A percentile compares a stretch with the other conserved stretches of the same genome.
These are phyloP conservation scores for Flexamia atlantica DNA, from an alignment of 2,888 invertebrate genomes.

Conservation along the genomic window DNA sequence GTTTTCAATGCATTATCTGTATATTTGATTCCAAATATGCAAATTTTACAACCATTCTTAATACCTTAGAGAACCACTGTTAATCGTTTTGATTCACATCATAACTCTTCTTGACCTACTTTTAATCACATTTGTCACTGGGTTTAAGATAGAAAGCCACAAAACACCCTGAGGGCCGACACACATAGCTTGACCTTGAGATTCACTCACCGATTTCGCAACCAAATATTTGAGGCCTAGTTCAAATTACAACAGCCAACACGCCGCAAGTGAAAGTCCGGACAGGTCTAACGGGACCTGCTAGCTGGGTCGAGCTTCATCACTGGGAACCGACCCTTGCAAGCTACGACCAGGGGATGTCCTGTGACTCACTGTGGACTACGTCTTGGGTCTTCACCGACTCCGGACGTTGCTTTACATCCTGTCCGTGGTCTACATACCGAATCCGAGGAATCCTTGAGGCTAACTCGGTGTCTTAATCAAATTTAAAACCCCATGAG, in stretches of 20 bases:
- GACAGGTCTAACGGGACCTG: neutral
- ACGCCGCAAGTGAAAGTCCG: neutral
- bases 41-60: too few relatives aligned
- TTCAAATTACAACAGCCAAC: slow-evolving; percentile 17
- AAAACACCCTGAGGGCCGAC: neutral
- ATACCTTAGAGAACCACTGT: too few relatives aligned
- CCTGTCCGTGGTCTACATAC: slow-evolving; percentile 14
- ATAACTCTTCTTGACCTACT: too few relatives aligned
- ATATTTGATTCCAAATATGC: too few relatives aligned
- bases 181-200: neutral
- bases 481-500: neutral
- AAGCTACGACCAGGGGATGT: neutral
- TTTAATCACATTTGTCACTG: too few relatives aligned
- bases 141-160: neutral
- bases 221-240: slow-evolving; percentile 29
- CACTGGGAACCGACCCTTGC: neutral
- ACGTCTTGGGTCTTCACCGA: neutral
- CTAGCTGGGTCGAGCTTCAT: neutral
- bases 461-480: neutral
- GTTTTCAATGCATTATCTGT: too few relatives aligned
- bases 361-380: slow-evolving; percentile 7
- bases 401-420: slow-evolving; percentile 22
- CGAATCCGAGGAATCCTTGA: neutral
- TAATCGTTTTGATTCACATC: too few relatives aligned
- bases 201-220: slow-evolving; percentile 18